phyloP scores from a whole-genome alignment of 2,113 vertebrate genomes.

The Neolamprologus falcicula region DNA sequence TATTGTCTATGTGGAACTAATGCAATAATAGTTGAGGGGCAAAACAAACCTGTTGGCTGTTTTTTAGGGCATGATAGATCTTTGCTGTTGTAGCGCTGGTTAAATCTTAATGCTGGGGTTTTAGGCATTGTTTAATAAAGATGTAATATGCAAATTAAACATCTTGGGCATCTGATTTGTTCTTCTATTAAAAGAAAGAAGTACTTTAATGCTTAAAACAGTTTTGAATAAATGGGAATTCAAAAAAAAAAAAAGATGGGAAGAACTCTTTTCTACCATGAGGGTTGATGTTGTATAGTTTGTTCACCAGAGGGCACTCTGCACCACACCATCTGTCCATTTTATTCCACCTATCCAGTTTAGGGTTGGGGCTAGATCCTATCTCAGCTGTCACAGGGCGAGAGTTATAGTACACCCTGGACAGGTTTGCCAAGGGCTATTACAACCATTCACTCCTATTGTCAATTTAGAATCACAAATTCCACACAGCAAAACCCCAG shows the following conservation, averaged over 20 bases:
- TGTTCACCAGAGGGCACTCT: neutral
- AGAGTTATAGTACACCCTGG: neutral
- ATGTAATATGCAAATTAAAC: conserved; percentile 53
- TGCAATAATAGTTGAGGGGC: conserved; percentile 37
- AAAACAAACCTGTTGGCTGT: neutral
- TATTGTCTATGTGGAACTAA: neutral
- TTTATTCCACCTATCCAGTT: neutral
- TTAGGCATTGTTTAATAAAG: conserved; percentile 57
- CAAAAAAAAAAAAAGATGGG: neutral
- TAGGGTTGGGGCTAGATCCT: neutral
- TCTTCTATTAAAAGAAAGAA: neutral
- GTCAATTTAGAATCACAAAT: neutral
- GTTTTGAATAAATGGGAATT: neutral
- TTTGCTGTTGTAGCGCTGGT: conserved; percentile 48
- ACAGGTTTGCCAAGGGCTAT: neutral
- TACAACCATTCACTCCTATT: neutral
- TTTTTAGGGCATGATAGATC: conserved; percentile 15
- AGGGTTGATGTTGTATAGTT: neutral
- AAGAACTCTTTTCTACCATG: neutral
- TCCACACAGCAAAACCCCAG: neutral
- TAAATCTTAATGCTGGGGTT: conserved; percentile 57
- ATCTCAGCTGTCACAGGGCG: neutral
- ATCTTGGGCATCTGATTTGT: neutral
- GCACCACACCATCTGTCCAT: neutral
- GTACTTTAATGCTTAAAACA: neutral